phyloP scores from a whole-genome alignment of 2,113 vertebrate genomes.

The Ascaphus truei region DNA sequence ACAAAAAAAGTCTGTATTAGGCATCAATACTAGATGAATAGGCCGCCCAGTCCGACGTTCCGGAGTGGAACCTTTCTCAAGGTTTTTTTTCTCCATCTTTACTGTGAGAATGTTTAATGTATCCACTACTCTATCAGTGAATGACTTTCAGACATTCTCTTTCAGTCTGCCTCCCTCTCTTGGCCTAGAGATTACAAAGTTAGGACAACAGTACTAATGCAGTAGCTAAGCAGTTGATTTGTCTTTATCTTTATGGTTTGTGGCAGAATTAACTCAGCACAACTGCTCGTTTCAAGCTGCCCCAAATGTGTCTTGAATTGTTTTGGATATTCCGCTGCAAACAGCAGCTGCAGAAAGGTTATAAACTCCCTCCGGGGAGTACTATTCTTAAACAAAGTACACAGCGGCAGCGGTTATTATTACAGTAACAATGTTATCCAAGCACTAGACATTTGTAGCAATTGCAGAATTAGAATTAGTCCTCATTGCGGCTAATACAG shows the following conservation, averaged over 20 bases:
- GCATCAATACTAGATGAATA: too few relatives aligned
- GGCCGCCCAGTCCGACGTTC: too few relatives aligned
- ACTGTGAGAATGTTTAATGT: too few relatives aligned
- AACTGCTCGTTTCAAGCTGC: constrained; percentile 36
- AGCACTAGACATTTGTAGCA: constrained; percentile 20
- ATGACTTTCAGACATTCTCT: too few relatives aligned
- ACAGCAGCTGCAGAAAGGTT: constrained; percentile 37
- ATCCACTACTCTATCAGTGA: too few relatives aligned
- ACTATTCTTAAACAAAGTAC: constrained; percentile 38
- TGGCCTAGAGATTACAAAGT: neutral
- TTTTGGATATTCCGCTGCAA: constrained; percentile 34
- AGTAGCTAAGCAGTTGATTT: constrained; percentile 5
- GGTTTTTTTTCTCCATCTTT: too few relatives aligned
- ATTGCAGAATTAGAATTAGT: constrained; percentile 30
- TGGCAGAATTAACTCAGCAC: constrained; percentile 36
- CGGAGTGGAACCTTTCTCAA: too few relatives aligned
- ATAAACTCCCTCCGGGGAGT: constrained; percentile 28
- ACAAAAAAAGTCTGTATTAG: too few relatives aligned
- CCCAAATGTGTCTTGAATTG: constrained; percentile 38
- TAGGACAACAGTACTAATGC: neutral
- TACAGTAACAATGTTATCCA: constrained; percentile 35
- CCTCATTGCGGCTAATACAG: constrained; percentile 17
- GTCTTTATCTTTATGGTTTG: constrained; percentile 26
- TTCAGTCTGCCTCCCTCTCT: neutral
- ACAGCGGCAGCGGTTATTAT: constrained; percentile 27